A percentile compares a stretch with the other conserved stretches of the same genome.
These are phyloP conservation scores for Scaptomyza pallida DNA, from an alignment of 1,140 invertebrate species.

Conservation along the genomic window DNA sequence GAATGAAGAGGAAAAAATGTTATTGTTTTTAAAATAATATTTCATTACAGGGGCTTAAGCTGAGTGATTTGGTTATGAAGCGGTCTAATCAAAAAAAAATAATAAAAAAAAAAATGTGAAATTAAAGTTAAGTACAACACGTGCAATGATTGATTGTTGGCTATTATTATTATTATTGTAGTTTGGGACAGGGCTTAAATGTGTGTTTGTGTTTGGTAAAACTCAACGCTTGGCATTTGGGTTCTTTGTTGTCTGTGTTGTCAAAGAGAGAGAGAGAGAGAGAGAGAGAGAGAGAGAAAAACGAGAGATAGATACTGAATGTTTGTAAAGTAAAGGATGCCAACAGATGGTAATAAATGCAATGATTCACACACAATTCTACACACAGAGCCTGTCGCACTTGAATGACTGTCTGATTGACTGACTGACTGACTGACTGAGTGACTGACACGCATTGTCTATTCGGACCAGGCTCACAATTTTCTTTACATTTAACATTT, in stretches of 20 bases:
- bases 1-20: constrained; percentile 26
- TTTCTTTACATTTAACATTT: constrained; percentile 58
- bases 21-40: constrained; percentile 50
- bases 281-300: not conserved
- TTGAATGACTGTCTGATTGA: constrained; percentile 45
- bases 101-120: constrained; percentile 2
- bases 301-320: not conserved
- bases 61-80: constrained; percentile 56
- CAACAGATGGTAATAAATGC: constrained; percentile 26
- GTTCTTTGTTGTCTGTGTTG: constrained; percentile 37
- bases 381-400: constrained; percentile 39
- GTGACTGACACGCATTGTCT: constrained; percentile 69
- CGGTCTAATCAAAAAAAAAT: constrained; percentile 61
- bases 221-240: constrained; percentile 35
- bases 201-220: constrained; percentile 13
- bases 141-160: constrained; percentile 75
- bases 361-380: constrained; percentile 45
- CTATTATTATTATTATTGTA: constrained; percentile 19
- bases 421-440: constrained; percentile 45
- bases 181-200: constrained; percentile 9
- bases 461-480: constrained; percentile 51
- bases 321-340: constrained; percentile 31
- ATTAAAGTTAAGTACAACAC: constrained; percentile 27
- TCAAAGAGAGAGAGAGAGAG: not conserved
- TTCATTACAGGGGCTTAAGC: constrained; percentile 49